Evolutionary conservation across 1,140 invertebrate genomes (phyloP).

Genomic region (Hyles euphorbiae): DNA sequence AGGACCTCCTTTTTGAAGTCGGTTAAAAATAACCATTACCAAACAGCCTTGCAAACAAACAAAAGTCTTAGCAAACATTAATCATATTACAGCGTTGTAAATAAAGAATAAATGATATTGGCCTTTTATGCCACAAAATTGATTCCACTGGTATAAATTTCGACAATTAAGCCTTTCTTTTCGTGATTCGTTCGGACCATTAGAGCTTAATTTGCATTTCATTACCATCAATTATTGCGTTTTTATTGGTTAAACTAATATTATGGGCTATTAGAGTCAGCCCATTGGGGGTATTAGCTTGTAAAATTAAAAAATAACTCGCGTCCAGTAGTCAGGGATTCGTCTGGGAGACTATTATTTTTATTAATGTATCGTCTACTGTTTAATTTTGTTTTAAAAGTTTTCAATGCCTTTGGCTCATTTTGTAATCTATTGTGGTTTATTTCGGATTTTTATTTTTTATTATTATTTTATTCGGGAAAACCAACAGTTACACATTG

Average conservation of each 20-base stretch:
- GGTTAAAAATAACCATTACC: no score
- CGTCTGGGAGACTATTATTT: slow-evolving; percentile 3
- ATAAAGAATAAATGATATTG: neutral
- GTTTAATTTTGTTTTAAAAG: neutral
- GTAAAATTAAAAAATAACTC: slow-evolving; percentile 8
- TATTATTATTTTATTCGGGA: no score
- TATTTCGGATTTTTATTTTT: no score
- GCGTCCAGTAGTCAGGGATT: slow-evolving; percentile 12
- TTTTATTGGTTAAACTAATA: slow-evolving; percentile 12
- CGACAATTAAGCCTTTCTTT: slow-evolving; percentile 10
- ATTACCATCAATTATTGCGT: slow-evolving; percentile 12
- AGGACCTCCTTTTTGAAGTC: no score
- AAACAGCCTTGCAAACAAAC: no score
- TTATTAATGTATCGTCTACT: neutral
- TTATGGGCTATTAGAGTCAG: slow-evolving; percentile 13
- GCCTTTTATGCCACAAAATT: slow-evolving; percentile 4
- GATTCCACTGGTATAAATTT: slow-evolving; percentile 12
- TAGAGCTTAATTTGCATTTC: slow-evolving; percentile 14
- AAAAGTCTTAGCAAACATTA: no score
- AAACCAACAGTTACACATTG: no score
- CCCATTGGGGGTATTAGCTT: slow-evolving; percentile 3
- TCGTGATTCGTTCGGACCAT: slow-evolving; percentile 8
- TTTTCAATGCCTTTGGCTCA: neutral
- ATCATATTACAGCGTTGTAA: neutral
- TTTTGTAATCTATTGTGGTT: no score